Conservation (phyloP, 2,888 invertebrate genomes). For the Nemurella pictetii region DNA sequence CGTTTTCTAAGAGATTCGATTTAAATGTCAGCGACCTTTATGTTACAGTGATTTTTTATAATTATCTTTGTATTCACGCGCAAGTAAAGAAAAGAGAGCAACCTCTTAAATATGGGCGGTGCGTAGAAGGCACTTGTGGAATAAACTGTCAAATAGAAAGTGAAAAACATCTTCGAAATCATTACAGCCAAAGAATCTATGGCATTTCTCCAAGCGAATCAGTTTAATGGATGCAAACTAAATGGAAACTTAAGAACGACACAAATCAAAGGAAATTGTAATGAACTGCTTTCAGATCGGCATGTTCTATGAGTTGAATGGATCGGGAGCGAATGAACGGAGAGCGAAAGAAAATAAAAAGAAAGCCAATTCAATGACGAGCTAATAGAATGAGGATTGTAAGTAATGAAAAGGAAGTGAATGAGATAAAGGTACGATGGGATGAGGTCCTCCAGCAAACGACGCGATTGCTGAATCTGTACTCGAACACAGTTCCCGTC, state of each 20-base stretch:
- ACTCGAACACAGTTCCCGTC: not conserved
- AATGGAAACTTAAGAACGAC: not conserved
- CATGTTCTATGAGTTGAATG: not conserved
- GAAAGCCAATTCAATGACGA: not conserved
- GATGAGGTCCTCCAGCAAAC: not conserved
- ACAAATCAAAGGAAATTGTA: not conserved
- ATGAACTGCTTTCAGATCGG: not conserved
- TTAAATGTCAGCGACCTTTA: not conserved
- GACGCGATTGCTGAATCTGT: not conserved
- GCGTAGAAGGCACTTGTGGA: not conserved
- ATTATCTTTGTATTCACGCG: not conserved
- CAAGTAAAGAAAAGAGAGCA: not conserved
- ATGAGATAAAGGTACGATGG: not conserved
- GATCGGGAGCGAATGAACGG: not conserved
- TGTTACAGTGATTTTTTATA: not conserved
- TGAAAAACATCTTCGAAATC: not conserved
- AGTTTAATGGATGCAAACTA: not conserved
- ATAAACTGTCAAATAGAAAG: not conserved
- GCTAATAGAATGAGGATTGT: constrained; percentile 1
- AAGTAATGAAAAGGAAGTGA: constrained; percentile 1
- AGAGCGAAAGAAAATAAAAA: not conserved
- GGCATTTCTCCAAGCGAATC: not conserved
- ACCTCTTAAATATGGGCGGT: not conserved
- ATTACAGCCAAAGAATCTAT: not conserved
- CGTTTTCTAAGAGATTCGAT: not conserved